These are phyloP conservation scores for Zaprionus obscuricornis DNA, from an alignment of 2,888 invertebrate genomes.

Conservation along the genomic window DNA sequence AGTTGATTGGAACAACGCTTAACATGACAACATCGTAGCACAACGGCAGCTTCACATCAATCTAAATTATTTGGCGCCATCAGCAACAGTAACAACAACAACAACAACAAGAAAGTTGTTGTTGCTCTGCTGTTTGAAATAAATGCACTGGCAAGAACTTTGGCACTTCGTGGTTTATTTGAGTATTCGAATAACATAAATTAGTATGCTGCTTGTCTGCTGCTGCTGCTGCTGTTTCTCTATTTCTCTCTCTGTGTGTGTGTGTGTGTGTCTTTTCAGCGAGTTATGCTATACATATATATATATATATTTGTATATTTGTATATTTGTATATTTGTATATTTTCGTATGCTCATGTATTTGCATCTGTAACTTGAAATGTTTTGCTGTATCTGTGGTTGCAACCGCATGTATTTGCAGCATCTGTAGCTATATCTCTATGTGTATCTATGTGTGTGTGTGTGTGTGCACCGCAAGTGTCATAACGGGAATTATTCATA, in stretches of 20 bases:
- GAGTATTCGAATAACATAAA: slow-evolving; percentile 51
- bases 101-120: slow-evolving; percentile 6
- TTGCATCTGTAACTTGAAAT: slow-evolving; percentile 11
- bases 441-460: slow-evolving; percentile 6
- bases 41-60: slow-evolving; percentile 27
- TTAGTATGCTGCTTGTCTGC: slow-evolving; percentile 45
- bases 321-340: slow-evolving; percentile 18
- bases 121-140: too few species aligned
- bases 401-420: slow-evolving; percentile 7
- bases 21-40: slow-evolving; percentile 17
- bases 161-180: slow-evolving; percentile 44
- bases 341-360: slow-evolving; percentile 2
- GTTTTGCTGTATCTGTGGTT: slow-evolving; percentile 22
- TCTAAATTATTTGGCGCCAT: slow-evolving; percentile 38
- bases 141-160: slow-evolving; percentile 34
- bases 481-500: slow-evolving; percentile 73
- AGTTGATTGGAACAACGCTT: slow-evolving; percentile 22
- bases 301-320: not conserved
- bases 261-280: not conserved
- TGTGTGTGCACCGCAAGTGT: slow-evolving; percentile 58
- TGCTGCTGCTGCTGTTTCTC: slow-evolving; percentile 3
- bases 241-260: slow-evolving; percentile 7
- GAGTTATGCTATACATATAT: not conserved
- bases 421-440: slow-evolving; percentile 16
- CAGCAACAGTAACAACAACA: slow-evolving; percentile 5